Evolutionary conservation across 2,797 vertebrate species (phyloP).

Genomic region (Chaunax sp.): DNA sequence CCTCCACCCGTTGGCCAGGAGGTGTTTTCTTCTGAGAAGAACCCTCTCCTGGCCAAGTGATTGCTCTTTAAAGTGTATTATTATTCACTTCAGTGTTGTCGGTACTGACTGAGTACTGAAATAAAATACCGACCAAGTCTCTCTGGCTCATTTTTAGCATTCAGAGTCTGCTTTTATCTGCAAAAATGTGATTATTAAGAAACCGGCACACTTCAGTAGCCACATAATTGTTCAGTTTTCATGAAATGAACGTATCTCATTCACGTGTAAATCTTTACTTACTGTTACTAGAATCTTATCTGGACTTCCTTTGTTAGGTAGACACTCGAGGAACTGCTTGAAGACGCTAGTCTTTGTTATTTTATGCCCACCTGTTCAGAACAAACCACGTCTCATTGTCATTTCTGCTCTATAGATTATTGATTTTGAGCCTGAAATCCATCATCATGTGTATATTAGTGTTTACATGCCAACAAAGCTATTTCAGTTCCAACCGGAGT

Average conservation of each 20-base stretch:
- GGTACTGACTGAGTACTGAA: slow-evolving; percentile 11
- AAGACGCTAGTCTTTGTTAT: slow-evolving; percentile 24
- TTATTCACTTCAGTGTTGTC: neutral
- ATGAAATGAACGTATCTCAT: neutral
- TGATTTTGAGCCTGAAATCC: neutral
- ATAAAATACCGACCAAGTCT: slow-evolving; percentile 37
- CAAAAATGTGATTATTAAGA: neutral
- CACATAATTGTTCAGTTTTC: slow-evolving; percentile 1
- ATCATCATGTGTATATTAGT: neutral
- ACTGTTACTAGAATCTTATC: neutral
- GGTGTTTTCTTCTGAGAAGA: slow-evolving; percentile 70
- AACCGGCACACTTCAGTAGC: neutral
- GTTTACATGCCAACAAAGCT: neutral
- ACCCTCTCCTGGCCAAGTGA: slow-evolving; percentile 33
- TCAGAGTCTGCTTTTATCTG: neutral
- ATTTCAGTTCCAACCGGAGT: too few species aligned
- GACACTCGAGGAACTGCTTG: neutral
- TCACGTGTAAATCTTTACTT: neutral
- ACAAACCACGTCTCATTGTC: slow-evolving; percentile 1
- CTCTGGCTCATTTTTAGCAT: neutral
- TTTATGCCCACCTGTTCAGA: slow-evolving; percentile 32
- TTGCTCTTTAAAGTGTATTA: slow-evolving; percentile 3
- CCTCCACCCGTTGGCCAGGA: neutral
- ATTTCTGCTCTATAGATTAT: slow-evolving; percentile 4
- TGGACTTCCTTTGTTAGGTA: slow-evolving; percentile 6